Evolutionary conservation across 2,888 invertebrate genomes (phyloP), one percentile per base, ranked within the genome.

Genomic region (Lochmaea capreae): DNA sequence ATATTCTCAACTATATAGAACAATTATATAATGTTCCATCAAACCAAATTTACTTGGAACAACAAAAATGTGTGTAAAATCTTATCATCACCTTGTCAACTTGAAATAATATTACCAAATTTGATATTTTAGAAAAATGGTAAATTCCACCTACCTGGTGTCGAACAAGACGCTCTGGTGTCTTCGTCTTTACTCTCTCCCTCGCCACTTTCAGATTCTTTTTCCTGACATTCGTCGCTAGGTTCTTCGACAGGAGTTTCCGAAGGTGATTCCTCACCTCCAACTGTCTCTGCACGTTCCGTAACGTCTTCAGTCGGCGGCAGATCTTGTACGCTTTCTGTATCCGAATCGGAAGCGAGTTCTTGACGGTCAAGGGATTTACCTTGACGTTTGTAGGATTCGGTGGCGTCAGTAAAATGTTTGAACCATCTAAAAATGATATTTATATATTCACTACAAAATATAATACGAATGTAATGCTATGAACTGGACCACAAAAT

Each of bases 331-430:
- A 78, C 75, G 18, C 76, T 73, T 59, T 79, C 79, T 18, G 77
- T 69, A 63, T 80, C 80, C n/a, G 79, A 77, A 68, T 81, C 80
- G 14, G 79, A 78, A 52, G 76, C 77, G 4, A 77, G 69, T 22
- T 77, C 78, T 63, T 75, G 70, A 12, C 72, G 71, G 52, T 71
- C 72, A 39, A 54, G 67, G 12, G 85, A 81, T 78, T 86, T 86
- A 54, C 87, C 87, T 76, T 87, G 87, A 22, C 86, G 82, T 63
- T 77, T 78, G 62, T 81, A 80, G 33, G 79, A 72, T 57, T 81
- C 82, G 8, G 80, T 79, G 14, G 81, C 81, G 62, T 82, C 82
- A 18, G 81, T 79, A 73, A 83, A 82, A 62, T 81, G 81, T 66
- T 80, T 82, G 66, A 78, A 79, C 82, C 82, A 82, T 73, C 82